phyloP scores from a whole-genome alignment of 2,888 invertebrate genomes.

The Orchestes rusci region DNA sequence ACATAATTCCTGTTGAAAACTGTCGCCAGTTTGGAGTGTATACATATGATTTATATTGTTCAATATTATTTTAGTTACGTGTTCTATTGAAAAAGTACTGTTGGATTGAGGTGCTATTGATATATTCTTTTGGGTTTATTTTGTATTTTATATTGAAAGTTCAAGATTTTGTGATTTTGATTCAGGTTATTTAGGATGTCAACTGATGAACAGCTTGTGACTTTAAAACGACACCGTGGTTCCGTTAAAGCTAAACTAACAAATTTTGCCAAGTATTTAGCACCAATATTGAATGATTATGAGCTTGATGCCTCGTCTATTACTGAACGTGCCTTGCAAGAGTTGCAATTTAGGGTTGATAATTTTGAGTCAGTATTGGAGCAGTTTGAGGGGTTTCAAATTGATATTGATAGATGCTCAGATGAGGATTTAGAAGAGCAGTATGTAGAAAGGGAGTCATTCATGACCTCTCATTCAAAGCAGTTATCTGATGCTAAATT shows the following conservation, averaged over 20 bases:
- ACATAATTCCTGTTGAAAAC: too few relatives aligned
- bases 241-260: conserved; percentile 3
- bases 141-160: too few relatives aligned
- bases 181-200: not conserved
- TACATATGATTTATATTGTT: too few relatives aligned
- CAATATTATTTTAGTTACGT: too few relatives aligned
- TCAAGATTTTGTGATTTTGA: too few relatives aligned
- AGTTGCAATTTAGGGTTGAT: not conserved
- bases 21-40: too few relatives aligned
- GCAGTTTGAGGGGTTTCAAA: not conserved
- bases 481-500: not conserved
- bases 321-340: not conserved
- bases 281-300: not conserved
- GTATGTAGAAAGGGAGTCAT: not conserved
- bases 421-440: not conserved
- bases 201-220: not conserved
- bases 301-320: not conserved
- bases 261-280: conserved; percentile 1
- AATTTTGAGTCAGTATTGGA: conserved; percentile 1
- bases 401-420: not conserved
- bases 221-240: conserved; percentile 2
- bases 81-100: too few relatives aligned
- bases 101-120: too few relatives aligned
- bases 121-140: too few relatives aligned
- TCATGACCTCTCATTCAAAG: not conserved